Evolutionary conservation across 2,888 invertebrate species (phyloP).

Genomic region (Monoplex corrugatus): DNA sequence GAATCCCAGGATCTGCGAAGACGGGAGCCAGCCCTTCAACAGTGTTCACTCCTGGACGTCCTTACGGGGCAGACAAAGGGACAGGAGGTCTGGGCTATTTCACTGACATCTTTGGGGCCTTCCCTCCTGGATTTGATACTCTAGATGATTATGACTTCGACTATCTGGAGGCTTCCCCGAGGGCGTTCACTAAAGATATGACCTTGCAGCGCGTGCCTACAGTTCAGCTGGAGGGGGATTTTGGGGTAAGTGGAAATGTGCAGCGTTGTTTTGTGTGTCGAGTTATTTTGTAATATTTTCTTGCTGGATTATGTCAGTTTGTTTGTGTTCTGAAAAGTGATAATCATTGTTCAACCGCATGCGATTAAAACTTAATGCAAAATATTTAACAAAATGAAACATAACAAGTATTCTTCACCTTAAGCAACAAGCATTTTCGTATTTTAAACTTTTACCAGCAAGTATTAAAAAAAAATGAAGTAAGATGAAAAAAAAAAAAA

Average conservation of each 20-base stretch:
- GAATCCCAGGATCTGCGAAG: not conserved
- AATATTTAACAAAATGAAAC: no score
- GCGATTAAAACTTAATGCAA: no score
- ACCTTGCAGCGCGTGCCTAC: constrained; percentile 21
- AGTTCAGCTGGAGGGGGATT: constrained; percentile 15
- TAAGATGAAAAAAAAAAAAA: no score
- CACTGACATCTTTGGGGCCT: not conserved
- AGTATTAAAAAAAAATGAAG: no score
- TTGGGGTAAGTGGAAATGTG: constrained; percentile 17
- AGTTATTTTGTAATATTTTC: no score
- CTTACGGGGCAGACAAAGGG: not conserved
- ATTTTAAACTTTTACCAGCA: no score
- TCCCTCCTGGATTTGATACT: not conserved
- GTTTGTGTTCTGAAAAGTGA: no score
- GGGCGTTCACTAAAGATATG: not conserved
- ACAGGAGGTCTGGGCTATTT: not conserved
- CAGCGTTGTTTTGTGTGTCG: not conserved
- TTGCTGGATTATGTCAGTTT: no score
- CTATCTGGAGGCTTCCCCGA: constrained; percentile 33
- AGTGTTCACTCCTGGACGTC: not conserved
- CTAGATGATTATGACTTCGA: constrained; percentile 18
- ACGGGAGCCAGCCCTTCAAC: not conserved
- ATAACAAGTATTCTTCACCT: no score
- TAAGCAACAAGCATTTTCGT: no score
- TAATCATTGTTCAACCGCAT: no score